Evolutionary conservation across 1,140 invertebrate genomes (phyloP), one percentile per base, ranked within the genome.

Genomic region (Drosophila oshimai): DNA sequence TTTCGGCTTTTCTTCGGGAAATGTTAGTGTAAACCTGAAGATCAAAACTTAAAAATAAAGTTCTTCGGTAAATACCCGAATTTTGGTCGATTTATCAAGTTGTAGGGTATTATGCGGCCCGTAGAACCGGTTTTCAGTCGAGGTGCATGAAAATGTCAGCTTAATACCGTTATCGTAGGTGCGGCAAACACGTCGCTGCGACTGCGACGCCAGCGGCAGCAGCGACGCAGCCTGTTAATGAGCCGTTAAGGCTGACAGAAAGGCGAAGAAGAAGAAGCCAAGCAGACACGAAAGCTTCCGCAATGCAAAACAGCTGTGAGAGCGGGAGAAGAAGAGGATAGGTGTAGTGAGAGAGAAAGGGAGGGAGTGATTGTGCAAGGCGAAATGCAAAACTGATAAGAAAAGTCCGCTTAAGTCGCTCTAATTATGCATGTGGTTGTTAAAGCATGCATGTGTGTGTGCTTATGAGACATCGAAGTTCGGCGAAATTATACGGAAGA

Each of bases 101-200:
- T 45, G 53, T 29, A 71, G 67, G 45, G 68, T 70, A 44, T 49
- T 9, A 6, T 6, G 18, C 1, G 17, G 41, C 37, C 41, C 1
- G n/a, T 20, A 18, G 5, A 57, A 58, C 58, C 20, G 54, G 42
- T 65, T 39, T 17, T 10, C 9, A 12, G 18, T 15, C 22, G 51
- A 65, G 55, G 42, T 61, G 55, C 62, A 70, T 65, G 74, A 45
- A 62, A 53, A 75, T 74, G 69, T 70, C 79, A 62, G 62, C 61
- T 87, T 76, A 80, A 73, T 84, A 77, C 80, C 80, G 80, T 84
- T 84, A 86, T 84, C 80, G 80, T 84, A 84, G 80, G 80, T 84
- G 80, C 80, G 80, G 80, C 80, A 86, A 83, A 79, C 75, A 87
- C 67, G 55, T 55, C 74, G 50, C 57, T 70, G 74, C 74, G 29